Evolutionary conservation across 2,113 vertebrate species (phyloP), one percentile per base, ranked within the genome.

Genomic region (Carassius carassius): DNA sequence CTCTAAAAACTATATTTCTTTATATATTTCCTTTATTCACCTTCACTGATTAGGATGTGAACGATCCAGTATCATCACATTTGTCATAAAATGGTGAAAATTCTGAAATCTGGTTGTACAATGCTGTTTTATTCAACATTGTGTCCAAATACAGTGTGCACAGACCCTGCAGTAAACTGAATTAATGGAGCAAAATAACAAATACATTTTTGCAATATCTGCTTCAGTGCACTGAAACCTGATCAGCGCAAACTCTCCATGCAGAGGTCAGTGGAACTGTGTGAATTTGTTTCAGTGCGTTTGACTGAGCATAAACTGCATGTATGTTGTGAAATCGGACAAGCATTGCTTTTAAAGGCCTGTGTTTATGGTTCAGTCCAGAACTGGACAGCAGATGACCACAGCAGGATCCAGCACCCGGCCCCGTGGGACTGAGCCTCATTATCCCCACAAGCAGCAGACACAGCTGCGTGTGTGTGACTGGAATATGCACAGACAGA

Each of bases 301-400:
- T 72, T 72, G n/a, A 25, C n/a, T 29, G 29, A 49, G 72, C 25
- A 21, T 37, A 37, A 41, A 41, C 37, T 41, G 37, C 5, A 41
- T 65, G 49, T 72, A 54, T 41, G 6, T 77, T 75, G 73, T 49
- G 83, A 25, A 80, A 78, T 73, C 35, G 6, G 47, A 58, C 60
- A 62, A 41, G 62, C 19, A 58, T 63, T 74, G 62, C 12, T 81
- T 85, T 62, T 11, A 65, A 47, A 72, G 41, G 78, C 78, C 23
- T 32, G 35, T 87, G 83, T 85, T 82, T 87, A 85, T 49, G 67
- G 86, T 81, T 69, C 73, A 80, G 41, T 80, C 47, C 81, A 84
- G 44, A 82, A 85, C 78, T 78, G 72, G 72, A 87, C 78, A 83
- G 84, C 84, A 87, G 75, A 79, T 83, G 80, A 85, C 74, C 86